Percentiles rank a stretch among this genome's conserved stretches.
Evolutionary conservation across 1,140 invertebrate species (phyloP).

Genomic region (Ceratina australensis): DNA sequence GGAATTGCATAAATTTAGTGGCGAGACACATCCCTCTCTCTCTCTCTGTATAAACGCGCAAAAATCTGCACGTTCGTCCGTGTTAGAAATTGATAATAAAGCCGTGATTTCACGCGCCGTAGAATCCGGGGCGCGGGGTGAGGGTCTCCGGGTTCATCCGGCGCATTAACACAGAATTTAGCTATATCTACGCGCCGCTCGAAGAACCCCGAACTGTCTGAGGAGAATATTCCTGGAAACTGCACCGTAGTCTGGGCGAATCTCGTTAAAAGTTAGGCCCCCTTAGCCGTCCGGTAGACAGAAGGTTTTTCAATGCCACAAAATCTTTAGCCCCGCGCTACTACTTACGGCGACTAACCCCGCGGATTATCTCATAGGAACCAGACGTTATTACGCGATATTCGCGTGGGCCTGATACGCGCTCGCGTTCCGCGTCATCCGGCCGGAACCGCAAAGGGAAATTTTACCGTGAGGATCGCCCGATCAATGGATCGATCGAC

Average conservation of each 20-base stretch:
- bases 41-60: too few species aligned
- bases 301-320: slow-evolving; percentile 37
- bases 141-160: slow-evolving; percentile 9
- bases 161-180: slow-evolving; percentile 42
- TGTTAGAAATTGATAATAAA: background rate
- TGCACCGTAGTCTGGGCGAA: slow-evolving; percentile 32
- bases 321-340: slow-evolving; percentile 24
- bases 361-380: slow-evolving; percentile 36
- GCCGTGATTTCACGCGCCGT: too few species aligned
- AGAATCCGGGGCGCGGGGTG: background rate
- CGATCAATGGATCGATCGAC: slow-evolving; percentile 29
- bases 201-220: slow-evolving; percentile 1
- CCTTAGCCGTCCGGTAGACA: slow-evolving; percentile 30
- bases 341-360: slow-evolving; percentile 42
- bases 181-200: slow-evolving; percentile 9
- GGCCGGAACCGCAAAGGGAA: background rate
- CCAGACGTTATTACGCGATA: slow-evolving; percentile 51
- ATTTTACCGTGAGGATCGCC: slow-evolving; percentile 5
- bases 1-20: too few species aligned
- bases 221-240: slow-evolving; percentile 41
- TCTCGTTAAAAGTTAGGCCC: slow-evolving; percentile 60
- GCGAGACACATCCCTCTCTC: too few species aligned
- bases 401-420: slow-evolving; percentile 29
- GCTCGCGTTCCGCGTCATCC: slow-evolving; percentile 49
- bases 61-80: background rate